Evolutionary conservation across 2,113 vertebrate species (phyloP).

Genomic region (Nymphicus hollandicus): DNA sequence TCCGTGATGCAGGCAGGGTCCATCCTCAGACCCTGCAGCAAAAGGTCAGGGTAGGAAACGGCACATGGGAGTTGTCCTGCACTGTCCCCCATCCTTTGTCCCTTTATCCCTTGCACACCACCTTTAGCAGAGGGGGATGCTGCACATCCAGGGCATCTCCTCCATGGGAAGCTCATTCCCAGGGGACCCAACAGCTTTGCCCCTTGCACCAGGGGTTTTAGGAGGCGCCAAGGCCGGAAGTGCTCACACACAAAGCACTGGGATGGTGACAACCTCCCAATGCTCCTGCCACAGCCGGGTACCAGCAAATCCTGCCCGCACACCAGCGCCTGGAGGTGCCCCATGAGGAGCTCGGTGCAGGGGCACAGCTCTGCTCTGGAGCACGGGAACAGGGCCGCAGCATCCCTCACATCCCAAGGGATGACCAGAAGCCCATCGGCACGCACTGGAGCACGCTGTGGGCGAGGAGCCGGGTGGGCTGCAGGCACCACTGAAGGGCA

Average conservation of each 20-base stretch:
- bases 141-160: neutral
- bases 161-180: neutral
- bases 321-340: neutral
- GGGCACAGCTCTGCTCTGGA: neutral
- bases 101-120: too few relatives aligned
- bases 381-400: neutral
- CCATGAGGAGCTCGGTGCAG: neutral
- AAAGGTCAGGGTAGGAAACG: neutral
- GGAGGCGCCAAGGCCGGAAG: neutral
- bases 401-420: fast-evolving
- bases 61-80: neutral
- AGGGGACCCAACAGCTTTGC: fast-evolving
- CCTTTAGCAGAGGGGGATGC: neutral
- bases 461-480: neutral
- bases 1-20: neutral
- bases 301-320: neutral
- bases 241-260: fast-evolving
- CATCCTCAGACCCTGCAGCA: neutral
- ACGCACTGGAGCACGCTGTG: fast-evolving
- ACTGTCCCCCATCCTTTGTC: neutral
- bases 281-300: fast-evolving
- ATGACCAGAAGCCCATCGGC: fast-evolving
- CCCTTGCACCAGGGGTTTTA: neutral
- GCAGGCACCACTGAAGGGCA: neutral
- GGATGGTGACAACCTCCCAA: neutral